Base-by-base conservation (phyloP, 2,113 vertebrate genomes). In the Alectura lathami region DNA sequence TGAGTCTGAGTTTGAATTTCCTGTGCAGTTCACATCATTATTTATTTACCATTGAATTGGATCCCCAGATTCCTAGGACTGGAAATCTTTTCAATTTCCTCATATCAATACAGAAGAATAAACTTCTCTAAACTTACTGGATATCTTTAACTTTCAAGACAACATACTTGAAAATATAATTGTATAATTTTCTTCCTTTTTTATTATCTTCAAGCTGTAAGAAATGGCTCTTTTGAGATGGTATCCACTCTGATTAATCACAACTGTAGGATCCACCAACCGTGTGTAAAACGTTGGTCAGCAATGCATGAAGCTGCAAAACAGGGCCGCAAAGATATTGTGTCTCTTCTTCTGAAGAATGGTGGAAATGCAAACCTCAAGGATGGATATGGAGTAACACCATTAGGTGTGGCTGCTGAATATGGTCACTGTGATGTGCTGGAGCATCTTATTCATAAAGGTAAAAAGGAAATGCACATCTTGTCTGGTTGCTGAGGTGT, bases 231-330 rank as follows among this genome's bases (percentile, higher is more conserved):
- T 32, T 98, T 98, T 23, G 97, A 99, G 64, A 98, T 98, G 97
- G 98, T 95, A 18, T 89, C 96, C 7, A 38, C 90, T n/a, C 97
- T 99, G 70, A 97, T 99, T 74, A 97, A 97, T 89, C 91, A 98
- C 51, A 98, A 98, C 23, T 96, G 98, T 69, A 97, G 95, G 23
- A 97, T 99, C 83, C 98, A 98, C 91, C 98, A 99, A 92, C 98
- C 98, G 1, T 98, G 98, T 16, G 91, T 97, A 63, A 98, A 96
- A 54, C 96, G 87, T 47, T 98, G 98, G 98, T 99, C 98, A 2
- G 98, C 98, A 42, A 97, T 97, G 69, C 98, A 99, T 7, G 98
- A 99, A 97, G 98, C 98, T 29, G 98, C 98, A 36, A 99, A 98
- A 94, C 98, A 98, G 81, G 98, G 98, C n/a, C 98, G 94, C 66